Evolutionary conservation across 2,888 invertebrate species (phyloP), one percentile per base, ranked within the genome.

Genomic region (Coenonympha arcania): DNA sequence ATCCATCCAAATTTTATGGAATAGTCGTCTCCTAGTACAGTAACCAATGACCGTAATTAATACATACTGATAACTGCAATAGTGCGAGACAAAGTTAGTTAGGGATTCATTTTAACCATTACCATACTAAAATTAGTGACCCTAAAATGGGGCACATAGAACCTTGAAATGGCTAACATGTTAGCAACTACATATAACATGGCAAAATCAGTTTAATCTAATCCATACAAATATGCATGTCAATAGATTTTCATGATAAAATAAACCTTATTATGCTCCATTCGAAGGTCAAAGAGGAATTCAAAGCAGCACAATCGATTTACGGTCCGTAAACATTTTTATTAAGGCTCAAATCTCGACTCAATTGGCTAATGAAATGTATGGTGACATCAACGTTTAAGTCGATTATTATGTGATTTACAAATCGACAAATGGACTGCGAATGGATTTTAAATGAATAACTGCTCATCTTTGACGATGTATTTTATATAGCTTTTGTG

Each of bases 321-420:
- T 50, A 54, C 45, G 46, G 26, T 33, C 52, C 58, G 49, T 57
- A 39, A 24, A 15, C 13, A 53, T 51, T 47, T 51, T 55, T 49
- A 53, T 49, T 42, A 53, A 37, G 31, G 40, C 36, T 34, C 16
- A n/a, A n/a, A n/a, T n/a, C n/a, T n/a, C n/a, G 44, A 48, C 48
- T 45, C 45, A 45, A 34, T 48, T 44, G 28, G 11, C 26, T 43
- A 44, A 44, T 54, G 44, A 47, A 31, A 50, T 44, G 18, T 28
- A 24, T 13, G 8, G 26, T 11, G 11, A 11, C 22, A 44, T 30
- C 16, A 34, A 34, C 31, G 43, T 26, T 36, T 33, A 20, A 2
- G 31, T 22, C 19, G 19, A 8, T 24, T 16, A 34, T 41, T 20
- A 28, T 43, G 20, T 37, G 19, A 28, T 37, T 30, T 37, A 37